Percentiles rank a stretch among this genome's conserved stretches.
Conservation (phyloP, 37 sponge, comb jelly and placozoan genomes). For the Cliona cf. orientalis region DNA sequence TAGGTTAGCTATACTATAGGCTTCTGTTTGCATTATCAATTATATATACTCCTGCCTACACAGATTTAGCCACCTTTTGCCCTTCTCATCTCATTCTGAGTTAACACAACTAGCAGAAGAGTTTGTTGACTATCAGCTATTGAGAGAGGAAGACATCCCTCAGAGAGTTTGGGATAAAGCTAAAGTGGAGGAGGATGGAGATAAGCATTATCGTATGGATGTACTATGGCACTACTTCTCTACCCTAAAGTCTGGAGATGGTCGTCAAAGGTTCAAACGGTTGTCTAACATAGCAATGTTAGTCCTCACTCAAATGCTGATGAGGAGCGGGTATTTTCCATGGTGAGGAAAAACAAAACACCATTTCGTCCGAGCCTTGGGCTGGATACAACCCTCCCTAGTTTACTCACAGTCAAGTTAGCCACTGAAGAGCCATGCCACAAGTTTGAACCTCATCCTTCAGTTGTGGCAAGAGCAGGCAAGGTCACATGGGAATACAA, state of each 20-base stretch:
- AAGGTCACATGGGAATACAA: constrained; percentile 12
- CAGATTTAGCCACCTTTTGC: neutral
- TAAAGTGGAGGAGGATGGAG: neutral
- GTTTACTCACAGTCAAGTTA: constrained; percentile 24
- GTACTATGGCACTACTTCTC: no score
- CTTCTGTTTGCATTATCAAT: neutral
- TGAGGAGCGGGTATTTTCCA: constrained; percentile 31
- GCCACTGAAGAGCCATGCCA: constrained; percentile 17
- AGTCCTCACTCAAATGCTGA: constrained; percentile 45
- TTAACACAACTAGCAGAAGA: constrained; percentile 10
- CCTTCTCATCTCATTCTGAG: constrained; percentile 1
- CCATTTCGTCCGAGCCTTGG: constrained; percentile 14
- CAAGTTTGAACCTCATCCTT: constrained; percentile 25
- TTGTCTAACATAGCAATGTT: neutral
- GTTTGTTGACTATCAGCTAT: constrained; percentile 26
- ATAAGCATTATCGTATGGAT: constrained; percentile 27
- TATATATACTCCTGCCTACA: neutral
- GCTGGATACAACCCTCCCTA: constrained; percentile 21
- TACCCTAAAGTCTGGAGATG: neutral
- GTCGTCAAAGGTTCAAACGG: neutral
- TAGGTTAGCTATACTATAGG: constrained; percentile 10
- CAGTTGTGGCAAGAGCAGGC: neutral
- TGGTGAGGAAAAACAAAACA: constrained; percentile 47
- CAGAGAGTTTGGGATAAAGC: constrained; percentile 14
- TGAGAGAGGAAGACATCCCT: constrained; percentile 34